A percentile compares a stretch with the other conserved stretches of the same genome.
Evolutionary conservation across 2,113 vertebrate species (phyloP).

Genomic region (Tyto alba): DNA sequence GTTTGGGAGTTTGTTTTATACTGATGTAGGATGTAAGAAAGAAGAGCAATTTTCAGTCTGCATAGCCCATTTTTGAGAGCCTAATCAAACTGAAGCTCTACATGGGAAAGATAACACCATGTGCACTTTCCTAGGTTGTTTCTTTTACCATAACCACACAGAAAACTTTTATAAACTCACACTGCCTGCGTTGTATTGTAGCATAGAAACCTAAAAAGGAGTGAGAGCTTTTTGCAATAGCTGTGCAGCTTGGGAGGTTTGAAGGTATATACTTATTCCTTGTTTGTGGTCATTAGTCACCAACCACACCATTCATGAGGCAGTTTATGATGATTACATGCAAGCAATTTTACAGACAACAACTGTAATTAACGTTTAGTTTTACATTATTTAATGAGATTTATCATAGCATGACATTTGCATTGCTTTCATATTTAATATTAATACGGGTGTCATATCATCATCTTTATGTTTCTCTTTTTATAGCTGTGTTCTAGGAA

Average conservation of each 20-base stretch:
- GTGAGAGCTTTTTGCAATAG: constrained; percentile 17
- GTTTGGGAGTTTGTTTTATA: neutral
- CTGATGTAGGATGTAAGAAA: neutral
- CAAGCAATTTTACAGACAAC: constrained; percentile 41
- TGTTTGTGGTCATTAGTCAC: constrained; percentile 68
- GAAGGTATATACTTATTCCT: constrained; percentile 18
- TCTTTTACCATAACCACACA: neutral
- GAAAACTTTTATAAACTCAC: constrained; percentile 13
- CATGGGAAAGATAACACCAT: neutral
- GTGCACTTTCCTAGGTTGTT: neutral
- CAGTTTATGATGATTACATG: constrained; percentile 45
- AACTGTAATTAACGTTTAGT: constrained; percentile 36
- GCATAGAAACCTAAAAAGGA: neutral
- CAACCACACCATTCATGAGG: constrained; percentile 52
- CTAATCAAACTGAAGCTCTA: neutral
- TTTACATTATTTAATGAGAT: constrained; percentile 12
- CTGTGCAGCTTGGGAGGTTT: neutral
- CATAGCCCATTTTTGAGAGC: neutral
- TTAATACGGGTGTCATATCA: neutral
- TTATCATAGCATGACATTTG: constrained; percentile 21
- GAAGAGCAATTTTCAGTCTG: neutral
- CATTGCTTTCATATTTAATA: neutral
- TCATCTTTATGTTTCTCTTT: neutral
- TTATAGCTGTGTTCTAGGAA: neutral
- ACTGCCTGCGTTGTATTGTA: neutral